phyloP scores from a whole-genome alignment of 2,888 invertebrate species.

The Rhogogaster chlorosoma region DNA sequence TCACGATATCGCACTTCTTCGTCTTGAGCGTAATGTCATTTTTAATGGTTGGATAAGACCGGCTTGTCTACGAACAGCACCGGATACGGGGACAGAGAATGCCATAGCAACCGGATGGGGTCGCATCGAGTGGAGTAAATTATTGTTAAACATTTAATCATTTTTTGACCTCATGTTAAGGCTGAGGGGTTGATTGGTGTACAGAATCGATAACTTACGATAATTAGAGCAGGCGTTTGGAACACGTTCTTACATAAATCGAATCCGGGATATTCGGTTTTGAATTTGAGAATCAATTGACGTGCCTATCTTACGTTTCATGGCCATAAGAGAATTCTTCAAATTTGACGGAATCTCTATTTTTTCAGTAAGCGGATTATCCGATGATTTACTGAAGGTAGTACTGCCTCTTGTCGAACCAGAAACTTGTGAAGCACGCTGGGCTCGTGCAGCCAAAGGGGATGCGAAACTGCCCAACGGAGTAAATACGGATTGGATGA shows the following conservation, averaged over 20 bases:
- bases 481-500: conserved; percentile 77
- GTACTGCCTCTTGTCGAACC: conserved; percentile 75
- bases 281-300: not conserved
- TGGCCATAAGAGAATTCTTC: not conserved
- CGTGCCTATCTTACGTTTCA: not conserved
- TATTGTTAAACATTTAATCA: not conserved
- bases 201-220: too few species aligned
- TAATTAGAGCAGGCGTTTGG: too few species aligned
- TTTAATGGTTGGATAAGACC: conserved; percentile 77
- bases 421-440: conserved; percentile 73
- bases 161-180: not conserved
- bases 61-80: conserved; percentile 76
- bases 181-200: too few species aligned
- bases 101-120: conserved; percentile 79
- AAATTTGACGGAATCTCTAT: not conserved
- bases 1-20: conserved; percentile 79
- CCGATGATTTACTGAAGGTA: conserved; percentile 79
- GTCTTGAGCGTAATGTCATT: conserved; percentile 72
- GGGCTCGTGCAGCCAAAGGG: conserved; percentile 67
- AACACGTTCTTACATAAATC: too few species aligned
- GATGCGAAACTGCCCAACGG: conserved; percentile 73
- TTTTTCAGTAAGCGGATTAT: conserved; percentile 66
- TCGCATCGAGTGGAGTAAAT: conserved; percentile 63
- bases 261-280: too few species aligned
- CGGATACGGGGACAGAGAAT: conserved; percentile 58